Base-by-base conservation (phyloP, 2,113 vertebrate species). In the Tupaia chinensis region DNA sequence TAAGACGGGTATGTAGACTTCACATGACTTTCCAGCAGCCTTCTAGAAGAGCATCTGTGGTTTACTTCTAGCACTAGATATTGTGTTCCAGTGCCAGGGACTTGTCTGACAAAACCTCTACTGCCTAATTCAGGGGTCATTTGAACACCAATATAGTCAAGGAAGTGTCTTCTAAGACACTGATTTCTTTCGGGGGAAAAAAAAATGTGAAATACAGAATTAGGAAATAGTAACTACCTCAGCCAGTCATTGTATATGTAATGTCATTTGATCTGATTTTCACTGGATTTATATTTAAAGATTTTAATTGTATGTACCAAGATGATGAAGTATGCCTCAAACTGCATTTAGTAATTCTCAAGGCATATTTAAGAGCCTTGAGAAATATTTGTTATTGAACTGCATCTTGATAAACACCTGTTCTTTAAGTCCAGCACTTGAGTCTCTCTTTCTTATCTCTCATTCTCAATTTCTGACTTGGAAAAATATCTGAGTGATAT, bases 221-320 rank as follows among this genome's bases (percentile, higher is more conserved):
- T 76, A 83, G 68, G 11, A 92, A 78, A n/a, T 34, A 78, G 25
- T 34, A 58, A 12, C 5, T 58, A 20, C 60, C 22, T 20, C 6
- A 74, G 6, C 4, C 61, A 25, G 3, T 69, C 22, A 34, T 56
- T 32, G 61, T 12, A 0, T 63, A 54, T 10, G 1, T 34, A 32
- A 32, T 78, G 14, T 93, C 77, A 84, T 89, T 88, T 20, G 56
- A 70, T 63, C 58, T 78, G 23, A 77, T 78, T 88, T 88, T 88
- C 56, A 34, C 34, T 78, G 69, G 54, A 72, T 56, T 58, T 92
- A 63, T 27, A 88, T 83, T 65, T 65, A 92, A 89, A 88, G 16
- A 92, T 92, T 88, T 78, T 91, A 54, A 73, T 32, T 76, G 32
- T 78, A 84, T 58, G 14, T 63, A 72, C 66, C 72, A 66, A 72